Evolutionary conservation across 1,140 invertebrate genomes (phyloP), one percentile per base, ranked within the genome.

Genomic region (Hycleus cichorii): DNA sequence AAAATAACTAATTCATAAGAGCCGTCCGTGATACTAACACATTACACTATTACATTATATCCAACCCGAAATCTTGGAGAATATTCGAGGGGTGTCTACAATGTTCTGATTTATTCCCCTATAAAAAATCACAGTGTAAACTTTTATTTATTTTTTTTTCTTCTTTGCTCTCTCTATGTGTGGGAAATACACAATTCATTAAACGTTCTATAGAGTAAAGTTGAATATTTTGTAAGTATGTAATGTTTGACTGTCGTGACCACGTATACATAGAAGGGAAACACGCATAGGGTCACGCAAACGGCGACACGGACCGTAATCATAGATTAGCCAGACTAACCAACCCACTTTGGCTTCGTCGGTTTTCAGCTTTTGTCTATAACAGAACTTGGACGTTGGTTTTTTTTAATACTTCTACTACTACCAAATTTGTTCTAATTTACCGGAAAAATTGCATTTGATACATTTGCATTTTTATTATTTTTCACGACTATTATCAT

Each of bases 191-290:
- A 60, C 53, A 56, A 60, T 60, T 60, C 51, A 56, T 51, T 50
- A 50, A 60, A 39, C 52, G 45, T 51, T 53, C 54, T 58, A 51
- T 53, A 44, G 54, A 38, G 26, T 26, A 43, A 47, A 62, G 39
- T 43, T 57, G 50, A 58, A 62, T 62, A 58, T 62, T 62, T 58
- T 57, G 59, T 62, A 57, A 58, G 49, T 53, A 50, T 58, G 51
- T 58, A 62, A 62, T 62, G 55, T 62, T 49, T 46, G 52, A 58
- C 51, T 62, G 57, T 59, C 61, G 61, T 59, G 57, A 63, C 61
- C 52, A 55, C 57, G 51, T 59, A 49, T 39, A 59, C 57, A 59
- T 54, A 51, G 43, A 59, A 43, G 42, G 12, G 46, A 39, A 49
- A 63, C 53, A 59, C 57, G 56, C 52, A 58, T 57, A 45, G 47